Base-by-base conservation (phyloP, 2,797 vertebrate genomes). In the Myiotriccus ornatus region DNA sequence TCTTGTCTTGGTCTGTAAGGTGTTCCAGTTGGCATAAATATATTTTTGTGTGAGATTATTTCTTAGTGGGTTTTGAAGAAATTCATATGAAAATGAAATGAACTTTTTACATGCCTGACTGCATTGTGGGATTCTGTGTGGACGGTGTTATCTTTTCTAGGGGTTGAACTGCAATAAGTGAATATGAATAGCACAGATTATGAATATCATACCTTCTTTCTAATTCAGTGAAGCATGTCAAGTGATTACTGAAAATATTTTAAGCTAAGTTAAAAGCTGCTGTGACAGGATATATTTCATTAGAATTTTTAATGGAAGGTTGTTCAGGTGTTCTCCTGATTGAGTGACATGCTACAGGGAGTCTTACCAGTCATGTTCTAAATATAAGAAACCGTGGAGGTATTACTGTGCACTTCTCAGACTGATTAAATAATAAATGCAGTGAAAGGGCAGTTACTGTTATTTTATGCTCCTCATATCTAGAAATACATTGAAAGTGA, bases 211-310 rank as follows among this genome's bases (percentile, higher is more conserved):
- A 75, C 69, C 56, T 89, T 93, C 73, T 89, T 88, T 68, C 70
- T 93, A 52, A 90, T 75, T 86, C 80, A 92, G 37, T 2, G 19
- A 91, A 87, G 81, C 75, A 28, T 83, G 84, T 92, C 82, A 92
- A 94, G 70, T 91, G 86, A 84, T 90, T 85, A 62, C 75, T 84
- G 95, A 86, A 95, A 97, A 94, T 92, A 94, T 96, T 96, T 94
- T 87, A 90, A 79, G 69, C 64, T 78, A 52, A 52, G 47, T 90
- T 93, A 90, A 87, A 90, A 85, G 90, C 75, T 92, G 71, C 94
- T 91, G 71, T 95, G 91, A 93, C 82, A 95, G 77, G 75, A 94
- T 90, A 57, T 34, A 80, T 94, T 94, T 87, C 64, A 90, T 93
- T 94, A 86, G 82, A 93, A 91, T 93, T 87, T 90, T 94, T 91